phyloP scores from a whole-genome alignment of 1,140 invertebrate species.

The Ditylenchus dipsaci region DNA sequence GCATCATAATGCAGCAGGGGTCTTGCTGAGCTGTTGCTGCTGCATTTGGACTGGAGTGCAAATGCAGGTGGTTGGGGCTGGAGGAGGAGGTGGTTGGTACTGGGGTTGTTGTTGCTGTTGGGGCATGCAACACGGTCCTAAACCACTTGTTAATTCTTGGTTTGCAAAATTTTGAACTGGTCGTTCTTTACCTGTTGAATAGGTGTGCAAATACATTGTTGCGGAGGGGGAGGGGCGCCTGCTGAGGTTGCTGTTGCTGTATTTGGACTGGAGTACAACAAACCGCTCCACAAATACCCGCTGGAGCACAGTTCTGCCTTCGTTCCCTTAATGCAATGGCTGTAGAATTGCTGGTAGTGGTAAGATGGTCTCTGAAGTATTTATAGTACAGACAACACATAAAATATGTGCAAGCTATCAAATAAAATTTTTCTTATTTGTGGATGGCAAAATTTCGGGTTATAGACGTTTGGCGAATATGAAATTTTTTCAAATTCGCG shows the following conservation, averaged over 20 bases:
- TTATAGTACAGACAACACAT: too few species aligned
- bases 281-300: not conserved
- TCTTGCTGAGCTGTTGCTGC: slow-evolving; percentile 13
- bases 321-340: not conserved
- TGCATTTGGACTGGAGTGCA: slow-evolving; percentile 24
- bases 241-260: not conserved
- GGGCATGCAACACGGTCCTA: slow-evolving; percentile 12
- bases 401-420: too few species aligned
- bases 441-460: too few species aligned
- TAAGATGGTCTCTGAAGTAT: too few species aligned
- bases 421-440: too few species aligned
- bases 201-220: not conserved
- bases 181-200: not conserved
- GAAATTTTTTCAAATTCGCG: too few species aligned
- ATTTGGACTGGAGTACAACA: slow-evolving; percentile 1
- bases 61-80: slow-evolving; percentile 25
- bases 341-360: not conserved
- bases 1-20: slow-evolving; percentile 3
- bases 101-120: not conserved
- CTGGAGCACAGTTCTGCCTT: slow-evolving; percentile 2
- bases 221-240: not conserved
- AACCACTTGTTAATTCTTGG: not conserved
- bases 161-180: not conserved
- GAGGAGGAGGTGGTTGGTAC: slow-evolving; percentile 10
- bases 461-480: too few species aligned